Base-by-base conservation (phyloP, 2,888 invertebrate species). In the Strigamia transsilvanica region DNA sequence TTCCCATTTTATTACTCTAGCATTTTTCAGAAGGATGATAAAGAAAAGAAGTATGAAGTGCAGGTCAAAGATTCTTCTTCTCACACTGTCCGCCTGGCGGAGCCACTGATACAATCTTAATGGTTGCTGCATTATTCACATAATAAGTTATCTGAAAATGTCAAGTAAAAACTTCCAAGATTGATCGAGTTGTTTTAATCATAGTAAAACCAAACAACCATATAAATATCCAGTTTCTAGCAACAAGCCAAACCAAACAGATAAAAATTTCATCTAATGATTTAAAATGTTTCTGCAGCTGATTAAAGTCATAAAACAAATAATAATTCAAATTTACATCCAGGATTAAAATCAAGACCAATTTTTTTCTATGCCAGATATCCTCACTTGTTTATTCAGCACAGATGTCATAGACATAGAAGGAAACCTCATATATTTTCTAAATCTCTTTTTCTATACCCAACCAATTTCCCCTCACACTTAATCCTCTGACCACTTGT, bases 71-170 rank as follows among this genome's bases (percentile, higher is more conserved):
- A 6, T 51, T 51, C 51, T 51, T 51, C 51, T 51, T 51, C 51
- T 51, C 51, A 51, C 51, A 51, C 15, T 51, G 51, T 51, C 51
- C 51, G 51, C 51, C 51, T 51, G 51, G 51, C 51, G 51, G 51
- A 51, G 51, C 51, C 51, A 51, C 51, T 51, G 51, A 51, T 51
- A 51, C 51, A 51, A 51, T 51, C 51, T 51, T 51, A 51, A 51
- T 51, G 51, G 51, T 51, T 51, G 15, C 51, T 51, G 51, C 51
- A 51, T 51, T 51, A 51, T 51, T 51, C 51, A 51, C 51, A 51
- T 51, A 6, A 51, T 9, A 51, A 51, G 51, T 51, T 51, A 51
- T 51, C 51, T 51, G 51, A 51, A 51, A 51, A n/a, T 51, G 51
- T 51, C 51, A 6, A 51, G 51, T 51, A 51, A 51, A 51, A 51